Percentiles rank a stretch among this genome's conserved stretches.
Evolutionary conservation across 2,797 vertebrate species (phyloP).

Genomic region (Bufotes viridis): DNA sequence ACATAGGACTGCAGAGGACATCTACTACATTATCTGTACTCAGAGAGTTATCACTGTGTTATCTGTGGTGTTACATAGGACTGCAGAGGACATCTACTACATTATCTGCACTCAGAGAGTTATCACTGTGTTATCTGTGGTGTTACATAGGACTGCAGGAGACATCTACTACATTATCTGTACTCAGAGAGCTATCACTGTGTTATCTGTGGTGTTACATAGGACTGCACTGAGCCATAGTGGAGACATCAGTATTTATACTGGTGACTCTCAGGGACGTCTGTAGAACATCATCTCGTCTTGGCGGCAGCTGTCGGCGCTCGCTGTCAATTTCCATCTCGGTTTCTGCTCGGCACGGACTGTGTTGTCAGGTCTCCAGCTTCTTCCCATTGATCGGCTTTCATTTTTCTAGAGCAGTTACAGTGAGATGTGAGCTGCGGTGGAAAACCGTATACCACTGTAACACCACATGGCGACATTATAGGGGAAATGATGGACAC

Average conservation of each 20-base stretch:
- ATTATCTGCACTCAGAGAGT: background rate
- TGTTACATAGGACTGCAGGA: background rate
- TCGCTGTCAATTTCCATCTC: slow-evolving; percentile 21
- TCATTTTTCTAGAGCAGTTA: slow-evolving; percentile 40
- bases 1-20: too few species aligned
- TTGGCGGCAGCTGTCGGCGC: background rate
- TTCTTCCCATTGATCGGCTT: slow-evolving; percentile 40
- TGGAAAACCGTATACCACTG: slow-evolving; percentile 11
- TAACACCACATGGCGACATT: background rate
- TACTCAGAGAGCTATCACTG: slow-evolving; percentile 8
- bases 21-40: too few species aligned
- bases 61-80: background rate
- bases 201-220: background rate
- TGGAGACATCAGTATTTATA: background rate
- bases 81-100: background rate
- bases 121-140: background rate
- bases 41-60: too few species aligned
- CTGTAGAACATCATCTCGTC: background rate
- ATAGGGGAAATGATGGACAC: background rate
- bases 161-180: background rate
- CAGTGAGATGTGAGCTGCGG: slow-evolving; percentile 30
- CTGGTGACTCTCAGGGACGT: background rate
- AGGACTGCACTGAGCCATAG: background rate
- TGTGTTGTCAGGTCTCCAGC: slow-evolving; percentile 29
- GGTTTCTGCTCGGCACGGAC: background rate